These are phyloP conservation scores for Nothobranchius furzeri DNA, from an alignment of 2,113 vertebrate genomes.

Conservation along the genomic window DNA sequence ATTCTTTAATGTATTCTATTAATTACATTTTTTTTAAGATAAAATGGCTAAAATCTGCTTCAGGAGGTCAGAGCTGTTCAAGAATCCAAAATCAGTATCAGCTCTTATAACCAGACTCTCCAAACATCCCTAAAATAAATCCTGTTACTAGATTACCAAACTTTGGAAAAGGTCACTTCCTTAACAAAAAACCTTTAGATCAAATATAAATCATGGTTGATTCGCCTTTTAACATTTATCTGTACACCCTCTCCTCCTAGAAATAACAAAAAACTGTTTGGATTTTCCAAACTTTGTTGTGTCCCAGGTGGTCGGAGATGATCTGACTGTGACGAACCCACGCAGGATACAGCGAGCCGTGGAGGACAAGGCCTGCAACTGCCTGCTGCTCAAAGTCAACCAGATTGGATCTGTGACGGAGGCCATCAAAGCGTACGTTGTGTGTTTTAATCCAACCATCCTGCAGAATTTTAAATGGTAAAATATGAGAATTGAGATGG, in stretches of 20 bases:
- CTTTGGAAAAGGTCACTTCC: background rate
- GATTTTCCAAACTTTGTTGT: background rate
- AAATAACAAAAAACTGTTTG: background rate
- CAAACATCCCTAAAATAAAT: too few relatives aligned
- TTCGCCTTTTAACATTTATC: background rate
- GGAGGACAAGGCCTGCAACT: slow-evolving; percentile 93
- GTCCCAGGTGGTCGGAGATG: slow-evolving; percentile 89
- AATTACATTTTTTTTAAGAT: too few relatives aligned
- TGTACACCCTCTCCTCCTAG: background rate
- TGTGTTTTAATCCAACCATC: background rate
- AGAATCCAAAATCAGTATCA: too few relatives aligned
- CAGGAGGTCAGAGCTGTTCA: too few relatives aligned
- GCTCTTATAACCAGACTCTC: background rate
- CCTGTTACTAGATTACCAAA: background rate
- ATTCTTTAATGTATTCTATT: too few relatives aligned
- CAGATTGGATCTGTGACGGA: slow-evolving; percentile 92
- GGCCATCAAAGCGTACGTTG: slow-evolving; percentile 91
- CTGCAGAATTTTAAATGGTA: background rate
- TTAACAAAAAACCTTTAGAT: background rate
- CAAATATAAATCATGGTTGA: background rate
- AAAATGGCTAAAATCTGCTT: too few relatives aligned
- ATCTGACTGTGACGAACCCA: slow-evolving; percentile 92
- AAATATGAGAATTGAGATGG: background rate
- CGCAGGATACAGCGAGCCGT: slow-evolving; percentile 88
- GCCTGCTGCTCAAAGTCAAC: slow-evolving; percentile 92